Percentiles rank a stretch among this genome's conserved stretches.
Evolutionary conservation across 2,113 vertebrate genomes (phyloP).

Genomic region (Malurus elegans): DNA sequence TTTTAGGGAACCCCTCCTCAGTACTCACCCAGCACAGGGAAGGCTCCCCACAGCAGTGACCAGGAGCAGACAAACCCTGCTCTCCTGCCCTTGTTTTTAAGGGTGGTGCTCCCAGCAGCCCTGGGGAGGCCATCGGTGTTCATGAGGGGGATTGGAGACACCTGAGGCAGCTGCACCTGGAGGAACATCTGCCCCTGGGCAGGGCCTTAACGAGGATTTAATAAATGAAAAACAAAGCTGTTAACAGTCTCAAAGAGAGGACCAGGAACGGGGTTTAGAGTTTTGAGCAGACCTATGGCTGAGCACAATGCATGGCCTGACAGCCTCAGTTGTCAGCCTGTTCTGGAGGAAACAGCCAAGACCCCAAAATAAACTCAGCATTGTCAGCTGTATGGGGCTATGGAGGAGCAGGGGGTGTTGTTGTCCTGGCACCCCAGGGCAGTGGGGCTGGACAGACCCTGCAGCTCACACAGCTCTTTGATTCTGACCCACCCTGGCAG

Average conservation of each 20-base stretch:
- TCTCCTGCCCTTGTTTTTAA: neutral
- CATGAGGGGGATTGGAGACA: neutral
- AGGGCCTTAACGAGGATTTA: neutral
- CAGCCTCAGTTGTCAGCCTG: neutral
- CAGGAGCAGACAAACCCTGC: fast-evolving
- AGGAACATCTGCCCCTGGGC: neutral
- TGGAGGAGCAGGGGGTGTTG: neutral
- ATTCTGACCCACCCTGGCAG: fast-evolving
- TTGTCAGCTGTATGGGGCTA: neutral
- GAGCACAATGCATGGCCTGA: neutral
- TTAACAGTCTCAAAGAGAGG: neutral
- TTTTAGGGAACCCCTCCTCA: neutral
- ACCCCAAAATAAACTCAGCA: neutral
- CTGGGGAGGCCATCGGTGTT: too few relatives aligned
- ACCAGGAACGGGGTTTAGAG: fast-evolving
- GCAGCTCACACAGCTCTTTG: neutral
- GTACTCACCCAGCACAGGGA: fast-evolving
- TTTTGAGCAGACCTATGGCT: neutral
- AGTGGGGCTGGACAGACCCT: fast-evolving
- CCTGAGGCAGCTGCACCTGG: neutral
- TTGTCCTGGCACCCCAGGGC: neutral
- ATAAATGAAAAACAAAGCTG: neutral
- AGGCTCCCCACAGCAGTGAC: fast-evolving
- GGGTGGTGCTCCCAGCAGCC: neutral
- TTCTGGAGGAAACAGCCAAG: neutral